Percentiles rank a stretch among this genome's conserved stretches.
phyloP scores from a whole-genome alignment of 2,888 invertebrate genomes.

The Lasioglossum vierecki region DNA sequence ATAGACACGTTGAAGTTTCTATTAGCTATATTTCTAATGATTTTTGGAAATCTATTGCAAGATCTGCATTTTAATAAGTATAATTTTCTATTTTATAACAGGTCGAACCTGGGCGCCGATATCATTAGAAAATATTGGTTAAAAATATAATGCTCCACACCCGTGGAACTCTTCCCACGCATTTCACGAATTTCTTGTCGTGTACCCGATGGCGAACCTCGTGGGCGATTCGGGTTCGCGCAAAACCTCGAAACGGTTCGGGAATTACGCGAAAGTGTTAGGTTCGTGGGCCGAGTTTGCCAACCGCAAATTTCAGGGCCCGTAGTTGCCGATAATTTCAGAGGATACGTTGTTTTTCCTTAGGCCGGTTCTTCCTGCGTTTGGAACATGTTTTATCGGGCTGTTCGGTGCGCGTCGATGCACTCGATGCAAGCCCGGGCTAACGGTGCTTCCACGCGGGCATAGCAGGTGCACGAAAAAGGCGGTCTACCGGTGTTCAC shows the following conservation, averaged over 20 bases:
- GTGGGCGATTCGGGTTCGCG: slow-evolving; percentile 22
- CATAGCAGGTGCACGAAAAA: slow-evolving; percentile 69
- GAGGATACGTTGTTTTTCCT: slow-evolving; percentile 30
- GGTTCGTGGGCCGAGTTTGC: slow-evolving; percentile 42
- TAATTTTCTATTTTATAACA: too few species aligned
- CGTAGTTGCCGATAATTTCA: slow-evolving; percentile 52
- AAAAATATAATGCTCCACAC: neutral
- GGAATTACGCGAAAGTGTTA: slow-evolving; percentile 63
- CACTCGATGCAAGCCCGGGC: slow-evolving; percentile 59
- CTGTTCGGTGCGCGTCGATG: slow-evolving; percentile 55
- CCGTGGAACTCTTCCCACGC: slow-evolving; percentile 24
- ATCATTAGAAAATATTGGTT: too few species aligned
- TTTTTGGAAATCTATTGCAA: too few species aligned
- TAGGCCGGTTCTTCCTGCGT: slow-evolving; percentile 13
- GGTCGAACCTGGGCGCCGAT: too few species aligned
- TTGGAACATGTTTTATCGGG: slow-evolving; percentile 19
- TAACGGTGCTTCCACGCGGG: slow-evolving; percentile 70
- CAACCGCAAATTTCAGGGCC: slow-evolving; percentile 53
- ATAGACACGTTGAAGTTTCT: too few species aligned
- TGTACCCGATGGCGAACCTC: slow-evolving; percentile 29
- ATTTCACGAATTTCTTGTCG: neutral
- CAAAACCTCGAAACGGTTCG: slow-evolving; percentile 28
- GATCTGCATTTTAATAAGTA: too few species aligned
- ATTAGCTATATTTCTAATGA: too few species aligned
- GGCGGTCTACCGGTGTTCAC: slow-evolving; percentile 36